phyloP scores from a whole-genome alignment of 2,113 vertebrate species.

The Oryctolagus cuniculus region DNA sequence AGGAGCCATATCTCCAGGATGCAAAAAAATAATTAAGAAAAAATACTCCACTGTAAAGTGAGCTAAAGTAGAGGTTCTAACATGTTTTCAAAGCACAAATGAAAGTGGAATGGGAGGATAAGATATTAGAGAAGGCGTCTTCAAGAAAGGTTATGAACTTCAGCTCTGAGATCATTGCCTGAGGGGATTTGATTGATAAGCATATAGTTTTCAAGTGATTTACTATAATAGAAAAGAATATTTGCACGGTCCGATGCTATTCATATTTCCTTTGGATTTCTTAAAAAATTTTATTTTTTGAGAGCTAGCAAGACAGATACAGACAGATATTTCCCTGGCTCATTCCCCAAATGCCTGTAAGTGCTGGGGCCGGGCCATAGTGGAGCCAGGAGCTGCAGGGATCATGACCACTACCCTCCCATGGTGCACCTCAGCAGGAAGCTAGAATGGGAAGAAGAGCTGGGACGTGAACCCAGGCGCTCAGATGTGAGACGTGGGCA shows the following conservation, averaged over 20 bases:
- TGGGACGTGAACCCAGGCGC: no score
- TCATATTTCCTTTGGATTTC: conserved; percentile 44
- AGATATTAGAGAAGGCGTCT: neutral
- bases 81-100: neutral
- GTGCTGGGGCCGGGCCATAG: no score
- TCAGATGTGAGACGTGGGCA: no score
- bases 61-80: neutral
- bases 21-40: neutral
- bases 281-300: neutral
- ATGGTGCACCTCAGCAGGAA: no score
- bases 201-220: neutral
- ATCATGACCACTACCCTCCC: no score
- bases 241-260: neutral
- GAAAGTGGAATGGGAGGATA: neutral
- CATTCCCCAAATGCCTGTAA: no score
- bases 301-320: no score
- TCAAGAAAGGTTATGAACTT: neutral
- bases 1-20: conserved; percentile 13
- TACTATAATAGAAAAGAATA: neutral
- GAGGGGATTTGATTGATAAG: neutral
- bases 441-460: no score
- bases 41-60: neutral
- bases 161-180: neutral
- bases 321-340: no score
- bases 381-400: no score